These are phyloP conservation scores for Drosophila parvula DNA, from an alignment of 1,140 invertebrate genomes.

Conservation along the genomic window DNA sequence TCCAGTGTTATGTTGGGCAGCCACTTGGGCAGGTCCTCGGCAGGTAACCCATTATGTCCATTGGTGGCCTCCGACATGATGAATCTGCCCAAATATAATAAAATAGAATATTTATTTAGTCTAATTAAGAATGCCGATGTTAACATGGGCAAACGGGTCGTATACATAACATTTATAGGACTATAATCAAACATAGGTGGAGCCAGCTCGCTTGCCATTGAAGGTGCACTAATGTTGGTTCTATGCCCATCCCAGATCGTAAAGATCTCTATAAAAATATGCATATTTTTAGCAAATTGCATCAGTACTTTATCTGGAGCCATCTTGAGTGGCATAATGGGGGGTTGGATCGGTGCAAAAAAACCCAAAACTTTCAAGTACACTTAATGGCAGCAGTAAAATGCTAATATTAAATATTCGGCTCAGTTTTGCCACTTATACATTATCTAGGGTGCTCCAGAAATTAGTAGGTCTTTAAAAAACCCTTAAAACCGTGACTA, in stretches of 20 bases:
- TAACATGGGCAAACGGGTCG: conserved; percentile 15
- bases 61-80: conserved; percentile 61
- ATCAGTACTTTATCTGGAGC: conserved; percentile 9
- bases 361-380: not conserved
- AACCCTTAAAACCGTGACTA: no score
- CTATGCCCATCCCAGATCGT: conserved; percentile 6
- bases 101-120: not conserved
- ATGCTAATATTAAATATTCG: not conserved
- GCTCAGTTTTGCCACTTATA: not conserved
- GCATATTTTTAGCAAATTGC: conserved; percentile 9
- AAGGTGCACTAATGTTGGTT: conserved; percentile 7
- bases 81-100: conserved; percentile 11
- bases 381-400: not conserved
- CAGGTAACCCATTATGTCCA: conserved; percentile 30
- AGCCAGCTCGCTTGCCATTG: not conserved
- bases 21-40: conserved; percentile 57
- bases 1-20: conserved; percentile 62
- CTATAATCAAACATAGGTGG: conserved; percentile 46
- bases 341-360: not conserved
- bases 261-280: not conserved
- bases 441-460: no score
- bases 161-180: conserved; percentile 30
- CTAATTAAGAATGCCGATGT: not conserved
- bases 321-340: not conserved
- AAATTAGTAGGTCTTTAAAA: no score